These are phyloP conservation scores for Myxocyprinus asiaticus DNA, from an alignment of 2,113 vertebrate genomes.

Conservation along the genomic window DNA sequence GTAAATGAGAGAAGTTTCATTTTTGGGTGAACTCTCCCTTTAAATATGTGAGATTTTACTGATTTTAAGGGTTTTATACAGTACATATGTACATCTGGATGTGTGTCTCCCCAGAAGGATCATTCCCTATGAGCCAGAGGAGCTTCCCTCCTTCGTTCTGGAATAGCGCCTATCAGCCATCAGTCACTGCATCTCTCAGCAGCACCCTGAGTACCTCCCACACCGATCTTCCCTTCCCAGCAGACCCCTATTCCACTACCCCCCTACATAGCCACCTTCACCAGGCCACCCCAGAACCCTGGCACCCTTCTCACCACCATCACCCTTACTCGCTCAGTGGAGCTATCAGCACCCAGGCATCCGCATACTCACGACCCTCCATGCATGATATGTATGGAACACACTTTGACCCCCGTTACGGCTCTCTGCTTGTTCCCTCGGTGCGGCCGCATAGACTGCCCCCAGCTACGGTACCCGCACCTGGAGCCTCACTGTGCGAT, in stretches of 20 bases:
- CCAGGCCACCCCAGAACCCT: slow-evolving; percentile 86
- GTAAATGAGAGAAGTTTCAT: too few relatives aligned
- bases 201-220: slow-evolving; percentile 80
- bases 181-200: slow-evolving; percentile 68
- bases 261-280: slow-evolving; percentile 91
- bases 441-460: slow-evolving; percentile 87
- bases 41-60: too few relatives aligned
- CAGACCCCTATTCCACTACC: slow-evolving; percentile 85
- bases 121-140: slow-evolving; percentile 95
- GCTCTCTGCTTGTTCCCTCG: slow-evolving; percentile 88
- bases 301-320: slow-evolving; percentile 90
- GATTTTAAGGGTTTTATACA: too few relatives aligned
- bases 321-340: slow-evolving; percentile 87
- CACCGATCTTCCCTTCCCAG: slow-evolving; percentile 86
- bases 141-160: slow-evolving; percentile 96
- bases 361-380: slow-evolving; percentile 81
- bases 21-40: too few relatives aligned
- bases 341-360: slow-evolving; percentile 80
- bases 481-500: slow-evolving; percentile 84
- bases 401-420: slow-evolving; percentile 90
- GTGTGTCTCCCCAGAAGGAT: slow-evolving; percentile 76
- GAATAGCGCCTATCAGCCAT: slow-evolving; percentile 93
- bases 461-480: slow-evolving; percentile 73
- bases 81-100: not conserved
- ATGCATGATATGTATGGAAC: slow-evolving; percentile 93